Evolutionary conservation across 1,140 invertebrate genomes (phyloP).

Genomic region (Drosophila littoralis): DNA sequence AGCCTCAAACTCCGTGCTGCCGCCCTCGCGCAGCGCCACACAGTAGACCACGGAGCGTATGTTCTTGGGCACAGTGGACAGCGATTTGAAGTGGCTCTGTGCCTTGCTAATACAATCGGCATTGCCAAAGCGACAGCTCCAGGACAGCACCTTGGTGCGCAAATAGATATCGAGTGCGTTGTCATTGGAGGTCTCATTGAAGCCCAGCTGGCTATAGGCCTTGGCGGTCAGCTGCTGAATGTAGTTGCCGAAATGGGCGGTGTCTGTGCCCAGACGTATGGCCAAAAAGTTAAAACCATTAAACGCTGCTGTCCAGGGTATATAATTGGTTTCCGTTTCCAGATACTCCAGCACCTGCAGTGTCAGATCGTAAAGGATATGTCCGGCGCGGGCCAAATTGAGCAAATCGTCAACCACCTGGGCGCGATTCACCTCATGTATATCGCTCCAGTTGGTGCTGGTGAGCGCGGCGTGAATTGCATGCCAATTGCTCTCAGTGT

Average conservation of each 20-base stretch:
- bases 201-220: slow-evolving; percentile 71
- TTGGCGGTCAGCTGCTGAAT: slow-evolving; percentile 60
- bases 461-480: slow-evolving; percentile 86
- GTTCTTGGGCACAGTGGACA: slow-evolving; percentile 84
- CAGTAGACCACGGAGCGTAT: slow-evolving; percentile 87
- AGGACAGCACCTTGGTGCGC: slow-evolving; percentile 84
- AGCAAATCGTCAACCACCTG: slow-evolving; percentile 92
- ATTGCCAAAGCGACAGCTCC: slow-evolving; percentile 85
- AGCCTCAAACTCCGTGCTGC: slow-evolving; percentile 84
- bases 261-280: slow-evolving; percentile 71
- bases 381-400: slow-evolving; percentile 85
- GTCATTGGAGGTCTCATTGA: slow-evolving; percentile 48
- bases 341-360: slow-evolving; percentile 87
- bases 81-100: slow-evolving; percentile 64
- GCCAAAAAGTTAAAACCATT: slow-evolving; percentile 84
- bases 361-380: slow-evolving; percentile 84
- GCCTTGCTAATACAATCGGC: slow-evolving; percentile 84
- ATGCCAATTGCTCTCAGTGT: slow-evolving; percentile 89
- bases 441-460: slow-evolving; percentile 85
- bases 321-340: slow-evolving; percentile 87
- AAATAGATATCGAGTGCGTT: slow-evolving; percentile 79
- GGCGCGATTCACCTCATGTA: slow-evolving; percentile 90
- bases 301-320: slow-evolving; percentile 88
- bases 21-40: slow-evolving; percentile 85
- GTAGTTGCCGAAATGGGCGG: slow-evolving; percentile 58